phyloP scores from a whole-genome alignment of 1,140 invertebrate species.

The Neoseiulus cucumeris region DNA sequence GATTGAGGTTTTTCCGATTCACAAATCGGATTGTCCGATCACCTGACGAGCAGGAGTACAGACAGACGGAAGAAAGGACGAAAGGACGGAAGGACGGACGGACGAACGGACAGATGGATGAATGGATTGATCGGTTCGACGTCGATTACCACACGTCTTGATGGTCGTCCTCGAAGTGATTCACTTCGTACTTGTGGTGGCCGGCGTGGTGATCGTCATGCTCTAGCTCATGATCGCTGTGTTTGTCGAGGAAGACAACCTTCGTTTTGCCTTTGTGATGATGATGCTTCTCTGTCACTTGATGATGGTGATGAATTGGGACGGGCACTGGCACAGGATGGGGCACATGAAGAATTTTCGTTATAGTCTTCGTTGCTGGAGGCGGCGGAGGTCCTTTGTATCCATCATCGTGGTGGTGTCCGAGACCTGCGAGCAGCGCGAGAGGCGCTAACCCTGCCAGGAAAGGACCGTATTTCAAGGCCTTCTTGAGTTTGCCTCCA shows the following conservation, averaged over 20 bases:
- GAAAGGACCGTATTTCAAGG: not conserved
- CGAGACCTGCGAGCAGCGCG: not conserved
- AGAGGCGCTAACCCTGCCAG: constrained; percentile 1
- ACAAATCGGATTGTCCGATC: too few species aligned
- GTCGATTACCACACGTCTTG: not conserved
- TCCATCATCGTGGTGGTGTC: not conserved
- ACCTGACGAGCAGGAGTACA: too few species aligned
- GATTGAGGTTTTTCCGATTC: too few species aligned
- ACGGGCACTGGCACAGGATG: not conserved
- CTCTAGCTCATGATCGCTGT: not conserved
- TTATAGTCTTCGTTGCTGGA: not conserved
- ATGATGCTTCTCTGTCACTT: not conserved
- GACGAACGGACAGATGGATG: too few species aligned
- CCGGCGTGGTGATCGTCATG: not conserved
- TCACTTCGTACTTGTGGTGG: too few species aligned
- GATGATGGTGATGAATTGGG: constrained; percentile 6
- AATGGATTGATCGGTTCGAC: too few species aligned
- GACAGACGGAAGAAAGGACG: too few species aligned
- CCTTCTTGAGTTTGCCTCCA: not conserved
- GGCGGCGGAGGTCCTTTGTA: not conserved
- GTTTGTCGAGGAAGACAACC: not conserved
- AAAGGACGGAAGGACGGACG: too few species aligned
- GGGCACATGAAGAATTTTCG: not conserved
- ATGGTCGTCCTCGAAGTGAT: not conserved
- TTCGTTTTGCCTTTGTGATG: constrained; percentile 10